These are phyloP conservation scores for Parnassius smintheus DNA, from an alignment of 2,888 invertebrate genomes.

Conservation along the genomic window DNA sequence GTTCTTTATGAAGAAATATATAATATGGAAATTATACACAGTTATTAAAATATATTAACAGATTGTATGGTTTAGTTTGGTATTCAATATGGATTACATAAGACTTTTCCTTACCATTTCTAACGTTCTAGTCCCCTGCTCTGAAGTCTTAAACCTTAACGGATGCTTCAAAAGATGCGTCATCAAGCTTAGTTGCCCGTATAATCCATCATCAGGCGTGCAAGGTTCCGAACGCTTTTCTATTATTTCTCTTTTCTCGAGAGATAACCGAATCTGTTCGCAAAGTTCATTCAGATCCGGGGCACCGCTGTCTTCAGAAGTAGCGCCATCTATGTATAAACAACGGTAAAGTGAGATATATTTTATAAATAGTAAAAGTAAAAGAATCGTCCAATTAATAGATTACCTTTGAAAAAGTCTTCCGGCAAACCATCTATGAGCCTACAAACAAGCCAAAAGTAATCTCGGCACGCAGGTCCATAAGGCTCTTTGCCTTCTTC, in stretches of 20 bases:
- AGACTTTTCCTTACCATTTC: constrained; percentile 70
- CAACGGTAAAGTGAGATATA: neutral
- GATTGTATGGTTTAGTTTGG: no score
- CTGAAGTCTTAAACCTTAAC: constrained; percentile 90
- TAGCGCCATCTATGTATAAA: constrained; percentile 57
- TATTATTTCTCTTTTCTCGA: constrained; percentile 89
- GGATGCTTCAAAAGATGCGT: constrained; percentile 95
- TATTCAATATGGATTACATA: no score
- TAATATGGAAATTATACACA: no score
- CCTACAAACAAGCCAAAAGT: constrained; percentile 95
- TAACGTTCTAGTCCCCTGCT: constrained; percentile 86
- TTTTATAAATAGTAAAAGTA: neutral
- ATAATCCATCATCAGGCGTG: constrained; percentile 93
- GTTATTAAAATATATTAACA: no score
- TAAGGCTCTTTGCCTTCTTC: constrained; percentile 96
- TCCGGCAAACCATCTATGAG: constrained; percentile 92
- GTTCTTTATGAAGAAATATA: no score
- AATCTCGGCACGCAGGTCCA: constrained; percentile 96
- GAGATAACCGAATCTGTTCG: constrained; percentile 86
- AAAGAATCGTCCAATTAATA: neutral
- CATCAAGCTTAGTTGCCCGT: constrained; percentile 91
- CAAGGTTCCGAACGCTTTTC: constrained; percentile 90
- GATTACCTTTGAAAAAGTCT: constrained; percentile 86
- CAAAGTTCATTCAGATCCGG: constrained; percentile 86
- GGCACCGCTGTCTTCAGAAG: constrained; percentile 72